A percentile compares a stretch with the other conserved stretches of the same genome.
Evolutionary conservation across 1,140 invertebrate species (phyloP).

Genomic region (Drosophila quadrilineata): DNA sequence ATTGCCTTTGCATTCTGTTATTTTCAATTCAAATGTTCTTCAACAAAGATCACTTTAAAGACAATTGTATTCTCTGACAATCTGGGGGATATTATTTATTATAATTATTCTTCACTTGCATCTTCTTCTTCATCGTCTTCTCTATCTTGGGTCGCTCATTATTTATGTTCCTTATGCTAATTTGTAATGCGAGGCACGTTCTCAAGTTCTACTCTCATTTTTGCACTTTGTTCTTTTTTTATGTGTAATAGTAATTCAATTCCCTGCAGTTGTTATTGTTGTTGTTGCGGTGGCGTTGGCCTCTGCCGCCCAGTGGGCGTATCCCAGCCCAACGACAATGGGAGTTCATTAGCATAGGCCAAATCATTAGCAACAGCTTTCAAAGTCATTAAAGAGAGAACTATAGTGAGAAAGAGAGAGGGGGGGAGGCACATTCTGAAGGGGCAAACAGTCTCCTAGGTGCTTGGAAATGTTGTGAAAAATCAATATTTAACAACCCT

Average conservation of each 20-base stretch:
- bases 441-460: too few relatives aligned
- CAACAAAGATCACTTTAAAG: too few relatives aligned
- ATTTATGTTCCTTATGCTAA: constrained; percentile 54
- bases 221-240: constrained; percentile 7
- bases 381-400: constrained; percentile 14
- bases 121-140: constrained; percentile 13
- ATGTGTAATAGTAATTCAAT: constrained; percentile 55
- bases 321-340: constrained; percentile 38
- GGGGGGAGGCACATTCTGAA: too few relatives aligned
- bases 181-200: constrained; percentile 59
- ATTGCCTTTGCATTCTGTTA: too few relatives aligned
- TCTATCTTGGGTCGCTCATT: constrained; percentile 23
- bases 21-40: too few relatives aligned
- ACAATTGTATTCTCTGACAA: too few relatives aligned
- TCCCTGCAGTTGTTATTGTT: constrained; percentile 23
- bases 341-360: constrained; percentile 71
- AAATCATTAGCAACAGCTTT: constrained; percentile 42
- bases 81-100: too few relatives aligned
- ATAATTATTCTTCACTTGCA: constrained; percentile 1
- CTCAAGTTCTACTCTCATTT: constrained; percentile 21
- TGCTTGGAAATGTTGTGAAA: constrained; percentile 11
- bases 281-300: constrained; percentile 10
- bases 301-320: constrained; percentile 41
- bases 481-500: constrained; percentile 42
- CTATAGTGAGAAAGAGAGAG: neutral